Conservation (phyloP, 2,113 vertebrate genomes). For the Epinephelus cyanopodus region DNA sequence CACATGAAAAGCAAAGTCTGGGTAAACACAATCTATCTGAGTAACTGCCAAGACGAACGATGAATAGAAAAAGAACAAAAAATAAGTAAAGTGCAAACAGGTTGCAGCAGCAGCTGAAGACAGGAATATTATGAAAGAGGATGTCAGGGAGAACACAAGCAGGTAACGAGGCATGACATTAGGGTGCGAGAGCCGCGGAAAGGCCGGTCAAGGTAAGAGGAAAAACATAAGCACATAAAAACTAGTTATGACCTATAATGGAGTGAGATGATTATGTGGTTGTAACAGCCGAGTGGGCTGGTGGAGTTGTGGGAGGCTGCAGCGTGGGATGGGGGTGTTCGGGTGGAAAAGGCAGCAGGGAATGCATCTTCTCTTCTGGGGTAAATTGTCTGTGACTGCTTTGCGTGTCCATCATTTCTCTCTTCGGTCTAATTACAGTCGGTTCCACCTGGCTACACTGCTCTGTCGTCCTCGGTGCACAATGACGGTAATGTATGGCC, state of each 20-base stretch:
- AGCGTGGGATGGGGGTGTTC: conserved; percentile 11
- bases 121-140: conserved; percentile 27
- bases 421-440: conserved; percentile 75
- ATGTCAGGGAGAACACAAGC: conserved; percentile 34
- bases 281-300: conserved; percentile 31
- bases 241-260: conserved; percentile 46
- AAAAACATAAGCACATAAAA: conserved; percentile 55
- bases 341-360: conserved; percentile 34
- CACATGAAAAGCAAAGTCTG: conserved; percentile 1
- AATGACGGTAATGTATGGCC: conserved; percentile 15
- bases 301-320: conserved; percentile 30
- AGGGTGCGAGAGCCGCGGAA: conserved; percentile 19
- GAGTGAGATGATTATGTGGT: conserved; percentile 51
- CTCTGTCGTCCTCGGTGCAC: conserved; percentile 50
- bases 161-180: conserved; percentile 38
- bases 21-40: conserved; percentile 38
- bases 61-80: neutral
- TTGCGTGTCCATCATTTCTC: conserved; percentile 76
- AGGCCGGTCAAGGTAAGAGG: conserved; percentile 39
- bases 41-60: conserved; percentile 4
- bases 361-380: conserved; percentile 55
- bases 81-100: conserved; percentile 18
- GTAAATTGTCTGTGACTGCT: conserved; percentile 75
- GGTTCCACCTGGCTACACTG: conserved; percentile 72
- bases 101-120: conserved; percentile 14